Base-by-base conservation (phyloP, 2,888 invertebrate species). In the Gari tellinella region DNA sequence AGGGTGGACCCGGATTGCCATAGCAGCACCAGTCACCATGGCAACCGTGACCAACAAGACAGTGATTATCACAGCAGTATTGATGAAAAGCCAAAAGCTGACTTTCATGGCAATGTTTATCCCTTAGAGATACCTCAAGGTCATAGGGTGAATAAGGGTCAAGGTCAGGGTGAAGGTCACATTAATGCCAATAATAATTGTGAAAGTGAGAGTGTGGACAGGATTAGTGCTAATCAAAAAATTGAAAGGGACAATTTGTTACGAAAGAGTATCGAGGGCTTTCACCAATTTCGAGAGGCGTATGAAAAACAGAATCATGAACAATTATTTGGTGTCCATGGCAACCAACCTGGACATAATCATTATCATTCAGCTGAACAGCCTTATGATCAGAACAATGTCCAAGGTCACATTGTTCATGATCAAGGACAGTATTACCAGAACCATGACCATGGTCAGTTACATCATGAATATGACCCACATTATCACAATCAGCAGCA, bases 61-160 rank as follows among this genome's bases (percentile, higher is more conserved):
- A 77, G 77, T 69, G 77, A 77, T 72, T 77, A 73, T 46, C 72
- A 73, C 49, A 77, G 77, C 23, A 72, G 57, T 26, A 55, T 62
- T 23, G 37, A 31, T 14, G 23, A 31, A 12, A 56, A 40, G 40
- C 25, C 40, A 14, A 62, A 62, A 31, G 55, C 31, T 15, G 72
- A 72, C 52, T 72, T 72, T 31, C 67, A 72, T 37, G 76, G 76
- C 15, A 64, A 67, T 49, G 67, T 68, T 45, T 72, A 72, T 57
- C 64, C 72, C 8, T 23, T 68, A 31, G 48, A 56, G 31, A 43
- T 31, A 45, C 37, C 31, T 19, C 31, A 56, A 62, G 65, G 41
- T 56, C 64, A 60, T 25, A 31, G 19, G 10, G 51, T 51, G 14
- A 31, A 26, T 10, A 25, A 26, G 25, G 43, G 21, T 15, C 37